Evolutionary conservation across 2,113 vertebrate genomes (phyloP).

Genomic region (Otus sunia): DNA sequence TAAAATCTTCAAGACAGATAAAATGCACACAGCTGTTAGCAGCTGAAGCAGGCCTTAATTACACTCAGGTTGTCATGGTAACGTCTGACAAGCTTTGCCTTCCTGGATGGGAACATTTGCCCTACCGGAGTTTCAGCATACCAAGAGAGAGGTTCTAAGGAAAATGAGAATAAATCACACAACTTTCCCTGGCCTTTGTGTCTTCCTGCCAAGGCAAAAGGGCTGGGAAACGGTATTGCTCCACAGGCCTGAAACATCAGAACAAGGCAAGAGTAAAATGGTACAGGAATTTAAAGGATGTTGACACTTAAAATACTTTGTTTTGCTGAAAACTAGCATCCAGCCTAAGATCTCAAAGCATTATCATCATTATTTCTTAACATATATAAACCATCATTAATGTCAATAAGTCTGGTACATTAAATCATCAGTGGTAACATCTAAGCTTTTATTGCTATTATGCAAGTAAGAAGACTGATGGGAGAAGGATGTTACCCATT

Average conservation of each 20-base stretch:
- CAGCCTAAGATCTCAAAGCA: not conserved
- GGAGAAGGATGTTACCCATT: not conserved
- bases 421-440: not conserved
- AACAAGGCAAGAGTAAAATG: not conserved
- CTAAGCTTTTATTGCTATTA: not conserved
- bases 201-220: not conserved
- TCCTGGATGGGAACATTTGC: slow-evolving; percentile 68
- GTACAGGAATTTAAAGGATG: not conserved
- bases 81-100: slow-evolving; percentile 75
- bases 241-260: not conserved
- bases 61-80: slow-evolving; percentile 79
- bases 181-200: slow-evolving; percentile 19
- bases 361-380: not conserved
- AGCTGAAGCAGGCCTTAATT: slow-evolving; percentile 81
- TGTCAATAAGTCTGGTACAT: not conserved
- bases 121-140: slow-evolving; percentile 38
- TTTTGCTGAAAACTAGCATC: not conserved
- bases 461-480: not conserved
- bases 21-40: slow-evolving; percentile 80
- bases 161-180: slow-evolving; percentile 48
- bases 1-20: slow-evolving; percentile 70
- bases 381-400: not conserved
- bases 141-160: slow-evolving; percentile 10
- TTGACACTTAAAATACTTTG: not conserved
- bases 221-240: not conserved